Conservation (phyloP, 2,797 vertebrate genomes). For the Tragopan temminckii region DNA sequence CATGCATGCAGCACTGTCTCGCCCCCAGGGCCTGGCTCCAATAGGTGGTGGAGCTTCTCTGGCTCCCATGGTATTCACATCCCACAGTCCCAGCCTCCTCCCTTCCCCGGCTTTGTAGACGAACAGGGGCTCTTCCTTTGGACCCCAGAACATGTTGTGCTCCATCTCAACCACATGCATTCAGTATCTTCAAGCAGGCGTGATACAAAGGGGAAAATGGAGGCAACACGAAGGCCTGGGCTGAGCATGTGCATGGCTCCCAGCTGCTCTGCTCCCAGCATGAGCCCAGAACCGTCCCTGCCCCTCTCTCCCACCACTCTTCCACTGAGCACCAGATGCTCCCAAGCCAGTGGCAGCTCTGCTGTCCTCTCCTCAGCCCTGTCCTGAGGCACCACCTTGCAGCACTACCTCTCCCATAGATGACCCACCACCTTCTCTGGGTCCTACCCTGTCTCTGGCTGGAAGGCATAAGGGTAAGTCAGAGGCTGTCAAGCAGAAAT, state of each 20-base stretch:
- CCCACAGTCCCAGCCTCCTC: background rate
- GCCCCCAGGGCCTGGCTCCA: conserved; percentile 30
- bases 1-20: background rate
- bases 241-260: background rate
- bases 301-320: background rate
- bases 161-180: background rate
- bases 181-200: background rate
- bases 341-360: accelerated
- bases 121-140: background rate
- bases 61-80: conserved; percentile 17
- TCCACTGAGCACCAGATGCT: background rate
- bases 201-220: background rate
- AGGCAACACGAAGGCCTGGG: background rate
- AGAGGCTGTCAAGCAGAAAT: background rate
- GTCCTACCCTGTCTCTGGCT: background rate
- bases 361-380: background rate
- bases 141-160: background rate
- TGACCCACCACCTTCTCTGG: background rate
- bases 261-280: background rate
- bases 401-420: background rate
- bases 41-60: background rate
- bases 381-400: background rate
- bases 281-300: background rate
- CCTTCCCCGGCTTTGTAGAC: background rate
- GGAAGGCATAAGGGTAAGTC: background rate